Conservation (phyloP, 2,797 vertebrate species). For the Margarornis squamiger region DNA sequence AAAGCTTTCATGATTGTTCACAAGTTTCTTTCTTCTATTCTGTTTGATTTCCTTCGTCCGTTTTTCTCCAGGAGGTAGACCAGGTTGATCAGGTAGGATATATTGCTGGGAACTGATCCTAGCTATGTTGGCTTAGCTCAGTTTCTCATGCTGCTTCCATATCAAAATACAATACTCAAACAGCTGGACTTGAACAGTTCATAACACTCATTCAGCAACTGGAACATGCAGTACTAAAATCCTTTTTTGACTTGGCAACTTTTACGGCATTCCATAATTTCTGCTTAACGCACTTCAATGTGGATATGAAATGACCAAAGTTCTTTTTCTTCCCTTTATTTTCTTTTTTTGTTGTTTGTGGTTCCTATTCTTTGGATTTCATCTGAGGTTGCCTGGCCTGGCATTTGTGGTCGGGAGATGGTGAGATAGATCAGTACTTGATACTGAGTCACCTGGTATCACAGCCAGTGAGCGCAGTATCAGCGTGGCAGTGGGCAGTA, state of each 20-base stretch:
- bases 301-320: conserved; percentile 85
- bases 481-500: conserved; percentile 72
- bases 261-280: conserved; percentile 86
- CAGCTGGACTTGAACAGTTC: conserved; percentile 88
- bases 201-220: conserved; percentile 95
- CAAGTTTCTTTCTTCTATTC: conserved; percentile 98
- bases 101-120: conserved; percentile 80
- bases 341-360: conserved; percentile 78
- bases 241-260: conserved; percentile 81
- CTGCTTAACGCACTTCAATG: conserved; percentile 88
- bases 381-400: conserved; percentile 87
- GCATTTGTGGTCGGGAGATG: conserved; percentile 78
- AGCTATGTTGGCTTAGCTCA: conserved; percentile 88
- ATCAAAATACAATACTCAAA: conserved; percentile 85
- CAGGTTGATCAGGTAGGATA: conserved; percentile 99
- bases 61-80: conserved; percentile 96
- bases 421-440: conserved; percentile 84
- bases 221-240: conserved; percentile 93
- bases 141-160: conserved; percentile 94
- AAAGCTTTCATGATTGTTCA: conserved; percentile 88
- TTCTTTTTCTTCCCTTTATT: conserved; percentile 78
- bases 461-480: conserved; percentile 69
- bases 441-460: conserved; percentile 75
- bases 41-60: conserved; percentile 88
- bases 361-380: conserved; percentile 85